phyloP scores from a whole-genome alignment of 2,113 vertebrate genomes.

The human region GRCh38 chr19:28502001-28502500 shows the following conservation, averaged over 20 bases:
- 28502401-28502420: too few relatives aligned
- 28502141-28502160: background rate
- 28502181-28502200: background rate
- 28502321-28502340: background rate
- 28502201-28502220: background rate
- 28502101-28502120: background rate
- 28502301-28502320: background rate
- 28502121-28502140: background rate
- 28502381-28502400: background rate
- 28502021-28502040: background rate
- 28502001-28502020: background rate
- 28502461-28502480: background rate
- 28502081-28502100: background rate
- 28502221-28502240: too few relatives aligned
- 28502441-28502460: background rate
- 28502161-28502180: background rate
- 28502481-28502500: background rate
- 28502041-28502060: background rate
- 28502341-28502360: background rate
- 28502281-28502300: accelerated
- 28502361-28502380: background rate
- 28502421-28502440: background rate
- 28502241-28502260: too few relatives aligned
- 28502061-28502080: background rate
- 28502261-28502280: background rate